These are phyloP conservation scores for Nothoprocta pentlandii DNA, from an alignment of 2,113 vertebrate genomes.

Conservation along the genomic window DNA sequence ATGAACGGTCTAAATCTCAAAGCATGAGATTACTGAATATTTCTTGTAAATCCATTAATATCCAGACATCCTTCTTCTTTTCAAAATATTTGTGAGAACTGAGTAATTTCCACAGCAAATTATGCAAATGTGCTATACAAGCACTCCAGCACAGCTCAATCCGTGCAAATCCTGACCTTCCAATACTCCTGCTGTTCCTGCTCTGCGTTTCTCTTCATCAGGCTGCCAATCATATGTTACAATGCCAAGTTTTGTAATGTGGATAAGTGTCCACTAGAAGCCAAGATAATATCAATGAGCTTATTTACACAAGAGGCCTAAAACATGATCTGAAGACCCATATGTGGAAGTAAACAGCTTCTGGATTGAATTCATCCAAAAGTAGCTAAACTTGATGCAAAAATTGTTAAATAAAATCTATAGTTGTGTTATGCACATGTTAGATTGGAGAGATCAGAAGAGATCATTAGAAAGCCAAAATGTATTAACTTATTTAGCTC, in stretches of 20 bases:
- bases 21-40: conserved; percentile 40
- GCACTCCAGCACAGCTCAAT: conserved; percentile 41
- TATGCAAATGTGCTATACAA: conserved; percentile 62
- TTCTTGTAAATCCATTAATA: conserved; percentile 54
- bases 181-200: conserved; percentile 25
- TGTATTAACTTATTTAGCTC: neutral
- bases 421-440: neutral
- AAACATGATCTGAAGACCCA: neutral
- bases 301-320: neutral
- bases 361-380: neutral
- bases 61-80: conserved; percentile 2
- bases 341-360: neutral
- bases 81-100: conserved; percentile 54
- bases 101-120: conserved; percentile 50
- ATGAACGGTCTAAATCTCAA: neutral
- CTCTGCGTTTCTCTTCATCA: conserved; percentile 44
- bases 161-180: conserved; percentile 56
- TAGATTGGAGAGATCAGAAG: neutral
- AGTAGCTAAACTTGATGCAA: neutral
- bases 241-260: conserved; percentile 38
- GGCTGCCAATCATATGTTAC: conserved; percentile 42
- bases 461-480: neutral
- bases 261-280: conserved; percentile 52
- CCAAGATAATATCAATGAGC: neutral
- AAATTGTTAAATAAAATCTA: neutral